A percentile compares a stretch with the other conserved stretches of the same genome.
These are phyloP conservation scores for Beaufortia kweichowensis DNA, from an alignment of 2,113 vertebrate genomes.

Conservation along the genomic window DNA sequence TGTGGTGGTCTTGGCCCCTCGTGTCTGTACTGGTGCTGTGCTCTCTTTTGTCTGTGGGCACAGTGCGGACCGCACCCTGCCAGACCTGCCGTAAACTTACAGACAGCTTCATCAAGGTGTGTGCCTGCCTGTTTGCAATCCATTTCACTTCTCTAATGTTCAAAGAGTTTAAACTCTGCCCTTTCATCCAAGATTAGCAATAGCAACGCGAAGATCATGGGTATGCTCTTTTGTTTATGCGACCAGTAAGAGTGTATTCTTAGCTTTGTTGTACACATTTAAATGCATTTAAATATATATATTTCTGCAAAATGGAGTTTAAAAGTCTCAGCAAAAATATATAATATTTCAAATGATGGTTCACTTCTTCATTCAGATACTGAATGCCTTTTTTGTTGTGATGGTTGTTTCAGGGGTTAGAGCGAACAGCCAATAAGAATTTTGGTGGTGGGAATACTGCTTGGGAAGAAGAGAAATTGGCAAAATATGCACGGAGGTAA, in stretches of 20 bases:
- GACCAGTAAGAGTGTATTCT: too few relatives aligned
- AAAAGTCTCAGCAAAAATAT: too few relatives aligned
- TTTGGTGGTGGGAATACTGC: slow-evolving; percentile 97
- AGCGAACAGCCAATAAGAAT: slow-evolving; percentile 88
- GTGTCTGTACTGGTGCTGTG: slow-evolving; percentile 70
- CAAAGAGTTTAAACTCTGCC: too few relatives aligned
- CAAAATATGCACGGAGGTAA: slow-evolving; percentile 93
- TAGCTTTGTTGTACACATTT: not conserved
- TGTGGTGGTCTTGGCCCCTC: slow-evolving; percentile 68
- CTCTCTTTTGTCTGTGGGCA: slow-evolving; percentile 66
- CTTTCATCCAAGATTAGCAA: too few relatives aligned
- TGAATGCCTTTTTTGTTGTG: too few relatives aligned
- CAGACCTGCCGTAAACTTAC: slow-evolving; percentile 84
- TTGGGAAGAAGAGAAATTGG: slow-evolving; percentile 96
- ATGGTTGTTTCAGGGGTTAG: slow-evolving; percentile 80
- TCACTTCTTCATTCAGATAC: too few relatives aligned
- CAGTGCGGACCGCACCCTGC: slow-evolving; percentile 80
- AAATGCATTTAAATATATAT: too few relatives aligned
- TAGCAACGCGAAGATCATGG: too few relatives aligned
- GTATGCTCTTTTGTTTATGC: too few relatives aligned
- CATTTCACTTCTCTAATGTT: too few relatives aligned
- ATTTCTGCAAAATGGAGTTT: too few relatives aligned
- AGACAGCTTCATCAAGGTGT: slow-evolving; percentile 85
- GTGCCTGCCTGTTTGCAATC: not conserved
- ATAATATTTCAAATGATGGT: too few relatives aligned